These are phyloP conservation scores for Panthera tigris DNA, from an alignment of 2,113 vertebrate genomes.

Conservation along the genomic window DNA sequence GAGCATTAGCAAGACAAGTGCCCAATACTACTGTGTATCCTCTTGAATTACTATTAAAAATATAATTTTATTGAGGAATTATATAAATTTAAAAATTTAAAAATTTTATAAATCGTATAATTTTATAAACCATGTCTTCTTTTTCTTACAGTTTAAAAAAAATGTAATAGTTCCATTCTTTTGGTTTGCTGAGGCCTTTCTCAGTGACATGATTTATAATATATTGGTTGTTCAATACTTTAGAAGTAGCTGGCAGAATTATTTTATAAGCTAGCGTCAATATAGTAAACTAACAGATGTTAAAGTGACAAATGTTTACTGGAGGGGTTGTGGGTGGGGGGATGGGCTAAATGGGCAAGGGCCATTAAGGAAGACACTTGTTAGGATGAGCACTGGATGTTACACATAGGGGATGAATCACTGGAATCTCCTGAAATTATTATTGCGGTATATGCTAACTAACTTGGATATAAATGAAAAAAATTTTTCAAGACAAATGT, in stretches of 20 bases:
- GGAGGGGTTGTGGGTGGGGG: too few species aligned
- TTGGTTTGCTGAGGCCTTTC: not conserved
- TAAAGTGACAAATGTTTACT: not conserved
- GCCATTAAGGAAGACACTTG: too few species aligned
- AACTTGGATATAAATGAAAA: too few species aligned
- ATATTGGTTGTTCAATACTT: not conserved
- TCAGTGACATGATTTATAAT: not conserved
- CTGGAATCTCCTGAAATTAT: too few species aligned
- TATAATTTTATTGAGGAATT: not conserved
- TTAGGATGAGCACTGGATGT: too few species aligned
- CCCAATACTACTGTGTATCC: not conserved
- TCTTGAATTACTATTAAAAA: not conserved
- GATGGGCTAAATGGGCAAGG: too few species aligned
- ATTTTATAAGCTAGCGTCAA: not conserved
- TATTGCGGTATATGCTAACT: too few species aligned
- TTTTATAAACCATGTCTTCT: not conserved
- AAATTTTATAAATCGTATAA: too few species aligned
- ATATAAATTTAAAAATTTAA: not conserved
- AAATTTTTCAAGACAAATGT: not conserved
- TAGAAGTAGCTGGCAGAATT: not conserved
- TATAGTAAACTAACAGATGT: not conserved
- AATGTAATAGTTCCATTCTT: not conserved
- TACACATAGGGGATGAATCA: too few species aligned
- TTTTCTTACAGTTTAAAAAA: not conserved
- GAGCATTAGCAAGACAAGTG: not conserved